Evolutionary conservation across 37 sponge, comb jelly and placozoan species (phyloP), one percentile per base, ranked within the genome.

Genomic region (Geodia barretti): DNA sequence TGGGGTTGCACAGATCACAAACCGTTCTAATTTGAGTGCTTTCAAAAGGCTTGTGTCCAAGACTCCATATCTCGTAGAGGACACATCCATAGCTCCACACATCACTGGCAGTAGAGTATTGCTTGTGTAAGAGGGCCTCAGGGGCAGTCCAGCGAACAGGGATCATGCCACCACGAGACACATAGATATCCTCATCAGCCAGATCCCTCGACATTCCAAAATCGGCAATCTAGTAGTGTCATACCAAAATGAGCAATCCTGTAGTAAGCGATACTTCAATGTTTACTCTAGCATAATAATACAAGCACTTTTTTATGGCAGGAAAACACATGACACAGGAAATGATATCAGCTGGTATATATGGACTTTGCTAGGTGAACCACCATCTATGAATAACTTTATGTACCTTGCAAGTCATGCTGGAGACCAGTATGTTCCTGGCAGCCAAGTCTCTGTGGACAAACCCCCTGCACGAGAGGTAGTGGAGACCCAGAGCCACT

Each of bases 361-460:
- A 47, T 47, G 7, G 14, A 14, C 54, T 47, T 17, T 47, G 54
- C 14, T 7, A 7, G 7, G 7, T 47, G 11, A 47, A 47, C 14
- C 11, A 47, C 11, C 54, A 47, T 47, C 11, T 47, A 17, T 47
- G 54, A 17, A 14, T 47, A 47, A 47, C 54, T 47, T 47, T 14
- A 47, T 14, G 14, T 47, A 47, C 54, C 54, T 47, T 47, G 54
- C 54, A 47, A 14, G 14, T 7, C 54, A 17, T 47, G 14, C 14
- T 14, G 7, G 54, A 47, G 54, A 85, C 31, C 1, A 85, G 74
- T 23, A 85, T 35, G 58, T 85, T 85, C 63, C 86, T 60, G 20
- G 79, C 79, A 61, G 86, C 86, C 30, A 85, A 31, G 47, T 85
- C 86, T 41, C 86, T 47, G 43, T 35, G 38, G 32, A 71, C 79